Percentiles rank a stretch among this genome's conserved stretches.
Conservation (phyloP, 2,888 invertebrate genomes). For the Pharmacophagus antenor region DNA sequence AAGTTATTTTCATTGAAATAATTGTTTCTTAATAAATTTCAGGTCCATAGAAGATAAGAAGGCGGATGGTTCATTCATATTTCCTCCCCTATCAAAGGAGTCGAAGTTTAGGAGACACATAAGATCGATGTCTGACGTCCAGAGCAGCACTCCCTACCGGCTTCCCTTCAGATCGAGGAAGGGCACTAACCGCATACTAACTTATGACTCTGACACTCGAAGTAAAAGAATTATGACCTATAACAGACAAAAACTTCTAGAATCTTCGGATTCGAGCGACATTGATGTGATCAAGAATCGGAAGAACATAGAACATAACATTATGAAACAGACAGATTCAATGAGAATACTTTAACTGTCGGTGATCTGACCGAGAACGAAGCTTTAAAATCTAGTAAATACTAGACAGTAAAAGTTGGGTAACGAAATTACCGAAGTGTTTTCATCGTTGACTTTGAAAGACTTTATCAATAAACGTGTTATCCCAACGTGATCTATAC, state of each 20-base stretch:
- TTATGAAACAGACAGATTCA: conserved; percentile 70
- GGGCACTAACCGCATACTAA: conserved; percentile 58
- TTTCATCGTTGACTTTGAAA: conserved; percentile 33
- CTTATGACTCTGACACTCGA: conserved; percentile 71
- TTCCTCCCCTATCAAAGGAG: conserved; percentile 65
- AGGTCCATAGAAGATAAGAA: conserved; percentile 63
- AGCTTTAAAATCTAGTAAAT: conserved; percentile 47
- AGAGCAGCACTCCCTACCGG: conserved; percentile 69
- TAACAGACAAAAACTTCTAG: conserved; percentile 50
- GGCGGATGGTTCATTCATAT: conserved; percentile 47
- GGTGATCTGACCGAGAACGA: conserved; percentile 57
- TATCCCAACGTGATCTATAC: conserved; percentile 51
- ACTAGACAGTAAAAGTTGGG: conserved; percentile 35
- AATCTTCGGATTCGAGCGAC: conserved; percentile 72
- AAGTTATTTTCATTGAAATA: conserved; percentile 8
- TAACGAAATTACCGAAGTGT: conserved; percentile 32
- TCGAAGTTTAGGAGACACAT: conserved; percentile 69
- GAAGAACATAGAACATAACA: conserved; percentile 60
- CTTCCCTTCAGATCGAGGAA: conserved; percentile 59
- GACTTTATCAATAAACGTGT: conserved; percentile 20
- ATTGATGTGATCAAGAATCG: conserved; percentile 56
- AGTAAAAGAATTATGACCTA: conserved; percentile 56
- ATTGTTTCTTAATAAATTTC: conserved; percentile 44
- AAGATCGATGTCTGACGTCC: conserved; percentile 75
- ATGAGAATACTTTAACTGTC: conserved; percentile 66